phyloP scores from a whole-genome alignment of 2,797 vertebrate genomes.

The Novumbra hubbsi region DNA sequence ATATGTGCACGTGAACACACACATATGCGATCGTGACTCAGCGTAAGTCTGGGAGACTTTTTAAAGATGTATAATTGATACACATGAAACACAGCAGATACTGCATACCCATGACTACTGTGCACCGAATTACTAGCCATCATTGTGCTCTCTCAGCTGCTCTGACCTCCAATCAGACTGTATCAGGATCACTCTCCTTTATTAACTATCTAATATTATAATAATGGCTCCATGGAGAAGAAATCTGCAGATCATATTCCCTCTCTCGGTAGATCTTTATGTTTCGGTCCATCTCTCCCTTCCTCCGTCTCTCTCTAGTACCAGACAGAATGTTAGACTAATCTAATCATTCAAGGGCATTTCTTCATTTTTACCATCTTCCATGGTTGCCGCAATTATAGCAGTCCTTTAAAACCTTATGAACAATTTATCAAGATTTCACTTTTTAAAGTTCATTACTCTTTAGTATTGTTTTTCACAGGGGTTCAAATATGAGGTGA shows the following conservation, averaged over 20 bases:
- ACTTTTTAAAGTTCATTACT: no score
- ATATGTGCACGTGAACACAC: background rate
- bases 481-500: no score
- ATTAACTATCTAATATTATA: background rate
- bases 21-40: no score
- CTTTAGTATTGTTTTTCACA: no score
- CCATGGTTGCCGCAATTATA: no score
- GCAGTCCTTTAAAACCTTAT: no score
- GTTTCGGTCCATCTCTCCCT: background rate
- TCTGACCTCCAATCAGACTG: background rate
- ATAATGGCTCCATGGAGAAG: background rate
- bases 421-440: no score
- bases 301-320: background rate
- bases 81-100: background rate
- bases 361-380: no score
- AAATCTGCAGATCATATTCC: background rate
- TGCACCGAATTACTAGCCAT: background rate
- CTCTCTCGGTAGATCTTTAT: background rate
- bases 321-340: no score
- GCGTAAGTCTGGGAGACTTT: no score
- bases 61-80: no score
- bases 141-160: background rate
- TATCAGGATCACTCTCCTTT: background rate
- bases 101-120: background rate
- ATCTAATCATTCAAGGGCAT: no score